Conservation (phyloP, 2,888 invertebrate species). For the Lissocephala sabroskyi region DNA sequence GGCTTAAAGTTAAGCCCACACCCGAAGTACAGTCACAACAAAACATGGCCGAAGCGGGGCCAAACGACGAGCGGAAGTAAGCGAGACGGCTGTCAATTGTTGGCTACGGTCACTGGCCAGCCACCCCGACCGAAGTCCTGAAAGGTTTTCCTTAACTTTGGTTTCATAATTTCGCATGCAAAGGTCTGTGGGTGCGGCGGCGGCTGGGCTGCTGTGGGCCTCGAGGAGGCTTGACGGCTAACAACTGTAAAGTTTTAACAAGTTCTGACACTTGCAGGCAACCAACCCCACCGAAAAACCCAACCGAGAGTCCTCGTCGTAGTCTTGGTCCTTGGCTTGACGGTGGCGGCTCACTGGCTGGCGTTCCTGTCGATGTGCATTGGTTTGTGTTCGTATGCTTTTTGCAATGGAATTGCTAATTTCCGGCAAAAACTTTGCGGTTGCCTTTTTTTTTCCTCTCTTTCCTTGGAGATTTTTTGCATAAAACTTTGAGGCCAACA, state of each 20-base stretch:
- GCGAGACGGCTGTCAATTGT: too few species aligned
- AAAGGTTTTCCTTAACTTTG: slow-evolving; percentile 16
- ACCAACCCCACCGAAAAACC: slow-evolving; percentile 3
- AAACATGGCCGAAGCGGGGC: too few species aligned
- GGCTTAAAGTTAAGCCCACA: too few species aligned
- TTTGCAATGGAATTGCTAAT: slow-evolving; percentile 61
- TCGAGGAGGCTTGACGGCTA: slow-evolving; percentile 32
- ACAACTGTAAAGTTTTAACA: slow-evolving; percentile 57
- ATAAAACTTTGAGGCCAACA: slow-evolving; percentile 10
- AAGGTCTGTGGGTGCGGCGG: not conserved
- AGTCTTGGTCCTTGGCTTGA: not conserved
- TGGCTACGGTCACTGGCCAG: too few species aligned
- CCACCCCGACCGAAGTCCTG: too few species aligned
- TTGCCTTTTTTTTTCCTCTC: slow-evolving; percentile 29
- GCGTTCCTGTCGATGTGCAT: slow-evolving; percentile 53
- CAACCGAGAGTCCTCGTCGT: too few species aligned
- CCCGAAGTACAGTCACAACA: too few species aligned
- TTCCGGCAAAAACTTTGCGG: slow-evolving; percentile 57
- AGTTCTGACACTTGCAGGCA: slow-evolving; percentile 62
- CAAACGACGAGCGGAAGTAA: too few species aligned
- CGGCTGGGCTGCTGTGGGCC: not conserved
- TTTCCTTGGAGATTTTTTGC: slow-evolving; percentile 1
- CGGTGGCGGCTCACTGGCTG: not conserved
- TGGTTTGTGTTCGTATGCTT: slow-evolving; percentile 6
- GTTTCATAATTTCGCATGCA: slow-evolving; percentile 49